phyloP scores from a whole-genome alignment of 2,888 invertebrate genomes.

The Clostera curtula region DNA sequence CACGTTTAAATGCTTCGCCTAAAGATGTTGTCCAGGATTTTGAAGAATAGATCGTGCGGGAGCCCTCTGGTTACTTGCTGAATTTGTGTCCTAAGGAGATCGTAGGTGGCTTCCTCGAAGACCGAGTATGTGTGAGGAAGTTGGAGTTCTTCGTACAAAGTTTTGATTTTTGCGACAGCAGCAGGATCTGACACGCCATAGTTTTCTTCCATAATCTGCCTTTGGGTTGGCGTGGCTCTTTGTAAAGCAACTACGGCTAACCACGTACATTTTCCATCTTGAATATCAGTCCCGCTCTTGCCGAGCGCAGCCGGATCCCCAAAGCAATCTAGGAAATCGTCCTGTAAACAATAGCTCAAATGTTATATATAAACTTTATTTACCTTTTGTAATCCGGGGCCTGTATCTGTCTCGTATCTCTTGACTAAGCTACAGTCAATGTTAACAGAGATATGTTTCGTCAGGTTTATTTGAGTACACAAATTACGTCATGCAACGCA shows the following conservation, averaged over 20 bases:
- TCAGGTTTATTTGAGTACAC: too few relatives aligned
- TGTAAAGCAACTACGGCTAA: slow-evolving; percentile 91
- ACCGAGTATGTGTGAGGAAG: slow-evolving; percentile 84
- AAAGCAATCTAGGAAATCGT: slow-evolving; percentile 94
- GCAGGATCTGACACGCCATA: slow-evolving; percentile 82
- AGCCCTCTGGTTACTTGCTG: slow-evolving; percentile 88
- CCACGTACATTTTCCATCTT: slow-evolving; percentile 98
- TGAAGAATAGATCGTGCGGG: slow-evolving; percentile 87
- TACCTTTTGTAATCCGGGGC: too few relatives aligned
- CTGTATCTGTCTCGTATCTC: too few relatives aligned
- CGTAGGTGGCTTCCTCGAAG: slow-evolving; percentile 89
- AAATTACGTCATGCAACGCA: too few relatives aligned
- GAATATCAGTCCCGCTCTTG: slow-evolving; percentile 93
- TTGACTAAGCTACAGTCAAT: too few relatives aligned
- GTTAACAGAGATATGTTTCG: too few relatives aligned
- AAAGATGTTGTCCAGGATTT: slow-evolving; percentile 87
- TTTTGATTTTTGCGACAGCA: slow-evolving; percentile 80
- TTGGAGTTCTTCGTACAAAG: slow-evolving; percentile 84
- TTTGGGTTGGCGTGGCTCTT: slow-evolving; percentile 81
- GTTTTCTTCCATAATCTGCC: slow-evolving; percentile 82
- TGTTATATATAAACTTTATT: slow-evolving; percentile 1
- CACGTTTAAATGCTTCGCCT: slow-evolving; percentile 76
- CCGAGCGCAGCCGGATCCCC: slow-evolving; percentile 90
- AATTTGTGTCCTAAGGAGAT: slow-evolving; percentile 87
- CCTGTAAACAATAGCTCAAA: slow-evolving; percentile 56